These are phyloP conservation scores for Hirundichthys speculiger DNA, from an alignment of 2,113 vertebrate genomes.

Conservation along the genomic window DNA sequence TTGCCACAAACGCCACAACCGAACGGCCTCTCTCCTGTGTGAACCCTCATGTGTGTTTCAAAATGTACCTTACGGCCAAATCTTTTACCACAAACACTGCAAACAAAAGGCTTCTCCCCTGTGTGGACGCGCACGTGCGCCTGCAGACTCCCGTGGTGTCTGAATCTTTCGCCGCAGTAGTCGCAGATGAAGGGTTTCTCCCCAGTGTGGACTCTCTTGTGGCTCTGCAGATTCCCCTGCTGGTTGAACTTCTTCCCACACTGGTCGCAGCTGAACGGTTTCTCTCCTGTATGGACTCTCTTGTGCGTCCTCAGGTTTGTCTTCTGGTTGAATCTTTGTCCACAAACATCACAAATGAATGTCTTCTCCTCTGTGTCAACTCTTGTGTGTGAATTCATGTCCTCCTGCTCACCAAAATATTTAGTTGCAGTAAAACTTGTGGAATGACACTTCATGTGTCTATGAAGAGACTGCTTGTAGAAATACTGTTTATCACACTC, in stretches of 20 bases:
- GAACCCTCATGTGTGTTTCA: background rate
- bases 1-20: background rate
- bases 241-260: background rate
- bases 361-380: background rate
- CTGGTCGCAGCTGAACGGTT: background rate
- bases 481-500: slow-evolving; percentile 1
- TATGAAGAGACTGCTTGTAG: slow-evolving; percentile 5
- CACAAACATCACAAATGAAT: background rate
- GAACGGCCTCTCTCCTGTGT: slow-evolving; percentile 7
- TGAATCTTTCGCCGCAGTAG: background rate
- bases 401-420: background rate
- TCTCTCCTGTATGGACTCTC: background rate
- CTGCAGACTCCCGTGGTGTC: background rate
- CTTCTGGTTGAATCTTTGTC: background rate
- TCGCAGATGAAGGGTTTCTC: background rate
- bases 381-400: background rate
- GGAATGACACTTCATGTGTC: slow-evolving; percentile 5
- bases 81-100: background rate
- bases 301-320: background rate
- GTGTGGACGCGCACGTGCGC: background rate
- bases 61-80: background rate
- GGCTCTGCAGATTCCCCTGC: background rate
- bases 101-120: slow-evolving; percentile 2
- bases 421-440: background rate
- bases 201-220: slow-evolving; percentile 12